Evolutionary conservation across 2,113 vertebrate species (phyloP), one percentile per base, ranked within the genome.

Genomic region (Tympanuchus pallidicinctus): DNA sequence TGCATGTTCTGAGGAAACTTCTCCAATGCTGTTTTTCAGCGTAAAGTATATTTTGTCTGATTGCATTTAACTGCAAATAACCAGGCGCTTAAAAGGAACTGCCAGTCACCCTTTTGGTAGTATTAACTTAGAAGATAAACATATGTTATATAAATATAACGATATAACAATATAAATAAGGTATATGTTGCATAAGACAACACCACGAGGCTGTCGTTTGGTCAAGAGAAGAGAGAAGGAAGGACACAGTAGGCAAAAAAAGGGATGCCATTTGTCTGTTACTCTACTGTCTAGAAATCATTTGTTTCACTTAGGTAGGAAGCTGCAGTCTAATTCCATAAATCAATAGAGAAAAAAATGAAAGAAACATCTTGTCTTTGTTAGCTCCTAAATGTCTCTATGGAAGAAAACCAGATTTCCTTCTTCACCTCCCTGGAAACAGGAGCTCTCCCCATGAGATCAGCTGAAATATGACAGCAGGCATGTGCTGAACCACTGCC

Each of bases 401-500:
- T 24, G 34, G 36, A 67, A 18, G 30, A 57, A 12, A 13, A 57
- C 11, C 20, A 9, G 30, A 15, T 66, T 25, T 28, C 25, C 5
- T 4, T 14, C 63, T 28, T n/a, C 14, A 13, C 54, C 36, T 28
- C 24, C n/a, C 5, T 1, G 1, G 50, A 47, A 30, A 30, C 2
- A 8, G 32, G 34, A 30, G 22, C 15, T 32, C 54, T 50, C 32
- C 85, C 66, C 4, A 4, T 24, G 14, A 42, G 42, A 17, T 10
- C 32, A 27, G 36, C 5, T 32, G 32, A 21, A 61, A 43, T 18
- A 18, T 1, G 2, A 21, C 54, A 6, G 25, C 40, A 1, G 18
- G 25, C 11, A 1, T 0, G 13, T 1, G 14, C 63, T 2, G 2
- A 30, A 50, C 27, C 56, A 11, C 5, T 3, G 40, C 54, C 28